A percentile compares a stretch with the other conserved stretches of the same genome.
phyloP scores from a whole-genome alignment of 2,888 invertebrate species.

The Beris chalybata region DNA sequence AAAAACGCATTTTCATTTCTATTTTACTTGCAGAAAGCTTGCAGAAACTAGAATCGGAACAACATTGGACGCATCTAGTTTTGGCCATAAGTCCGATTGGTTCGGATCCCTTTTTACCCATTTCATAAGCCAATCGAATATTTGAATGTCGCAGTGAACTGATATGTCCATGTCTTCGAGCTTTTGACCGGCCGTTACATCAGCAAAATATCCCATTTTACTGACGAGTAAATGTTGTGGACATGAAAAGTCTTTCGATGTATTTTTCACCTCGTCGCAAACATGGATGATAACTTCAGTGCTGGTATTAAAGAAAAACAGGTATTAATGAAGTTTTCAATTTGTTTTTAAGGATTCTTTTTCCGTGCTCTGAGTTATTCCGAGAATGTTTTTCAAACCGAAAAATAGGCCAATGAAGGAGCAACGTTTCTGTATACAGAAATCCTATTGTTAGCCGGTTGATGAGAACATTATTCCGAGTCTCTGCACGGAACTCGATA shows the following conservation, averaged over 20 bases:
- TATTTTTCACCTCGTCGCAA: conserved; percentile 89
- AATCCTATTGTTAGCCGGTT: too few species aligned
- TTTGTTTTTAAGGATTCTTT: too few species aligned
- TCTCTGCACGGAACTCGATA: too few species aligned
- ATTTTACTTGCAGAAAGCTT: conserved; percentile 76
- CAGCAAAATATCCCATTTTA: conserved; percentile 95
- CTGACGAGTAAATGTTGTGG: conserved; percentile 81
- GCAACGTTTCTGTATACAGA: too few species aligned
- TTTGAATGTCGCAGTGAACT: conserved; percentile 93
- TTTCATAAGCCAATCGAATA: conserved; percentile 95
- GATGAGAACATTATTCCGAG: too few species aligned
- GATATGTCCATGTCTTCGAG: conserved; percentile 94
- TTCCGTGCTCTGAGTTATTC: too few species aligned
- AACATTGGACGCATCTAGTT: conserved; percentile 79
- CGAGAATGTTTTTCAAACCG: too few species aligned
- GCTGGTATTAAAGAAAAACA: conserved; percentile 53
- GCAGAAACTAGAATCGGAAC: conserved; percentile 93
- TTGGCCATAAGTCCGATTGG: conserved; percentile 66
- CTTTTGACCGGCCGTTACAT: conserved; percentile 79
- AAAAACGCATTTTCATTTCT: conserved; percentile 10
- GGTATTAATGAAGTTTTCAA: too few species aligned
- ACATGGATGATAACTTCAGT: conserved; percentile 91
- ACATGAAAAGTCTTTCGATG: conserved; percentile 87
- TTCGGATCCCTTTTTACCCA: conserved; percentile 85
- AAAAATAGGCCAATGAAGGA: too few species aligned